Percentiles rank a stretch among this genome's conserved stretches.
Evolutionary conservation across 2,113 vertebrate species (phyloP).

Genomic region (Xenotilapia longispinis): DNA sequence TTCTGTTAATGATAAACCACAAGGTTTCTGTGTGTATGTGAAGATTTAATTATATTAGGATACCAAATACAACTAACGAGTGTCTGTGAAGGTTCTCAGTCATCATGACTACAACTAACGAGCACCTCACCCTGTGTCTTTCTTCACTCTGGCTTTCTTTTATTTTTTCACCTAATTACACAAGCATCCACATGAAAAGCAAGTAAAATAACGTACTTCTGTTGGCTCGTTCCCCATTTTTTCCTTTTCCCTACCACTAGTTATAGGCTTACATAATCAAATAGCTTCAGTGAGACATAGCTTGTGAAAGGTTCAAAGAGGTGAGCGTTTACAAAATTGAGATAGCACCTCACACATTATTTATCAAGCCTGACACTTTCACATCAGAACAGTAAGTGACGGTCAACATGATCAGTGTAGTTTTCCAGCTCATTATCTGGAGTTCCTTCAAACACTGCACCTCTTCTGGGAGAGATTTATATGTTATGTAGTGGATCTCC

Average conservation of each 20-base stretch:
- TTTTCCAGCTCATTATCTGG: constrained; percentile 43
- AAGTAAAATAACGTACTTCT: neutral
- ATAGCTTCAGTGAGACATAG: neutral
- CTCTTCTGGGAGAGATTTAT: constrained; percentile 5
- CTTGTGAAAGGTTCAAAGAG: neutral
- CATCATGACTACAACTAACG: neutral
- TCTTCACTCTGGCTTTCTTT: neutral
- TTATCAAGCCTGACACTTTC: constrained; percentile 6
- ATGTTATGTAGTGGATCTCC: neutral
- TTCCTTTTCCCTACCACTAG: neutral
- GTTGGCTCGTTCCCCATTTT: neutral
- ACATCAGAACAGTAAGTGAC: neutral
- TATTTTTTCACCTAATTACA: neutral
- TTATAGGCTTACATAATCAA: constrained; percentile 14
- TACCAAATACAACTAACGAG: neutral
- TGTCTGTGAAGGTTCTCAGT: no score
- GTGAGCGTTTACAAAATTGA: neutral
- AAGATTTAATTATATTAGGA: neutral
- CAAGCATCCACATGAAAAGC: neutral
- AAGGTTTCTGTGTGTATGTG: neutral
- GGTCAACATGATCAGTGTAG: constrained; percentile 21
- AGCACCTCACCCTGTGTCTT: neutral
- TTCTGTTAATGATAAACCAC: neutral
- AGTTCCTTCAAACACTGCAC: neutral
- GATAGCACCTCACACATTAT: neutral